Percentiles rank a stretch among this genome's conserved stretches.
These are phyloP conservation scores for Pantherophis guttatus DNA, from an alignment of 2,113 vertebrate genomes.

Conservation along the genomic window DNA sequence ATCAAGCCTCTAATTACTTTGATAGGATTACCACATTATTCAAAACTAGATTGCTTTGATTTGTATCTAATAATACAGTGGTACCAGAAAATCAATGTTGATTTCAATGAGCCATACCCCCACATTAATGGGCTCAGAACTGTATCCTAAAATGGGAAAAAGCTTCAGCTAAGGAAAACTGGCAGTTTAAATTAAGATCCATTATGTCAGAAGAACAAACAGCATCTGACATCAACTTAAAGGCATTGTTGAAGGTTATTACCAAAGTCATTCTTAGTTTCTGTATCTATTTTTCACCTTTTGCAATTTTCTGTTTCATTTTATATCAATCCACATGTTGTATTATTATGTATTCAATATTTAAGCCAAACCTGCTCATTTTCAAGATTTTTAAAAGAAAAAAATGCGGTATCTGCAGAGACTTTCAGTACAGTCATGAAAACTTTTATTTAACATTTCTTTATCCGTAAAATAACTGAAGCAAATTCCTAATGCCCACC, in stretches of 20 bases:
- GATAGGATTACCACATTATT: background rate
- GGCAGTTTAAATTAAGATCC: background rate
- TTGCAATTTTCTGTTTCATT: background rate
- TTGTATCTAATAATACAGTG: background rate
- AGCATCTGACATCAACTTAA: background rate
- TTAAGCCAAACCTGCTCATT: background rate
- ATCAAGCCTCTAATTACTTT: background rate
- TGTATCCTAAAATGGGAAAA: background rate
- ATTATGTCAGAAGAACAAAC: background rate
- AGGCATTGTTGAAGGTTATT: slow-evolving; percentile 15
- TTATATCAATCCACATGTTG: background rate
- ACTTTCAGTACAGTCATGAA: slow-evolving; percentile 45
- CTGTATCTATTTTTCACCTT: background rate
- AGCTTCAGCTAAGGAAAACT: background rate
- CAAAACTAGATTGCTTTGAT: background rate
- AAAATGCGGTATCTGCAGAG: slow-evolving; percentile 49
- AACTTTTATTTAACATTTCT: slow-evolving; percentile 52
- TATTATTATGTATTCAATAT: slow-evolving; percentile 3
- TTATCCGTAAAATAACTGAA: slow-evolving; percentile 57
- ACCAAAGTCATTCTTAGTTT: background rate
- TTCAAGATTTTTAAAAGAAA: slow-evolving; percentile 31
- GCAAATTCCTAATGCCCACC: slow-evolving; percentile 46
- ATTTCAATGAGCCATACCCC: background rate
- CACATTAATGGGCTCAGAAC: background rate
- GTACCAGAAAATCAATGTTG: background rate